Base-by-base conservation (phyloP, 2,113 vertebrate genomes). In the Gavia stellata region DNA sequence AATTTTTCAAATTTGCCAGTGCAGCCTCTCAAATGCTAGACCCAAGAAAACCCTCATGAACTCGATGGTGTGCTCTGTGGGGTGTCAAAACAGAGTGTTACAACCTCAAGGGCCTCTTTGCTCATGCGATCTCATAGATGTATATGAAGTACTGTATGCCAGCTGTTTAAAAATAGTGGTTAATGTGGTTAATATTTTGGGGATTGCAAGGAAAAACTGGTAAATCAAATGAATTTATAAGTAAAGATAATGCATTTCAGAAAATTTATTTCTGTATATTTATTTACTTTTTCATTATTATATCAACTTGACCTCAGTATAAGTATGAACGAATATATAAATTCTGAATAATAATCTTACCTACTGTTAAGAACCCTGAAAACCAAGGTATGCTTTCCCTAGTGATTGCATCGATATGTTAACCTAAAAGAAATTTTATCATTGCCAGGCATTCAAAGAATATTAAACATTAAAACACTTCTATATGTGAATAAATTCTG, bases 111-210 rank as follows among this genome's bases (percentile, higher is more conserved):
- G 29, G 36, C 12, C 9, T 67, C 21, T 24, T 1, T 36, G 25
- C 1, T 2, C 21, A 4, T 5, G 5, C 2, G 1, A 14, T 4
- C 14, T 52, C 47, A 28, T 6, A 21, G 28, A 5, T 2, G 2
- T n/a, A 23, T 4, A 23, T 5, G 8, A 6, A 38, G 4, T 45
- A 45, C 8, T 14, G 13, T 55, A 25, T 36, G 40, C 12, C 36
- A n/a, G 23, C n/a, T 77, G 5, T 42, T 70, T 24, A 56, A 84
- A 88, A 78, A 24, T 17, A 33, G 6, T 33, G 14, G 19, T 70
- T 86, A 62, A 59, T 1, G 1, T 12, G 10, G 7, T 52, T 52
- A 47, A 40, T 9, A 42, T 28, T 47, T 62, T 44, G 9, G 34
- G 14, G 9, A 56, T 59, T 74, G 21, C 21, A 59, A 79, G 45